phyloP scores from a whole-genome alignment of 2,888 invertebrate genomes.

The Ochropleura leucogaster region DNA sequence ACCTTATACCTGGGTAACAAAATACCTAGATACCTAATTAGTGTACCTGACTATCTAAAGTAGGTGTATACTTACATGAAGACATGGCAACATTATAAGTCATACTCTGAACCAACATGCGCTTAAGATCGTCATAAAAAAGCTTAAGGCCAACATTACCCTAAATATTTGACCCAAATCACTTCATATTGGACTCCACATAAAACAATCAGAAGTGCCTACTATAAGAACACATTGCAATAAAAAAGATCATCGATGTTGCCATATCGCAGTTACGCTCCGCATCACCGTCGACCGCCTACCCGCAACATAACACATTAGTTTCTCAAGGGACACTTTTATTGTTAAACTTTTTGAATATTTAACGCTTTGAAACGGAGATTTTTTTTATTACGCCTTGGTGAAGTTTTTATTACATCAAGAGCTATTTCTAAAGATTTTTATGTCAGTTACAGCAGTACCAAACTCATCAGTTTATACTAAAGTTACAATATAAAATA shows the following conservation, averaged over 20 bases:
- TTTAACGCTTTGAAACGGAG: constrained; percentile 82
- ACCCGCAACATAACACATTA: constrained; percentile 70
- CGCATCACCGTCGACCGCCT: constrained; percentile 43
- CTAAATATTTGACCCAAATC: constrained; percentile 41
- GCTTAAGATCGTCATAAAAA: constrained; percentile 24
- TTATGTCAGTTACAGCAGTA: constrained; percentile 82
- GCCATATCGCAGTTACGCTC: constrained; percentile 27
- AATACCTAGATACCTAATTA: not conserved
- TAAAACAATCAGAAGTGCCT: constrained; percentile 49
- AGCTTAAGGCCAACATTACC: constrained; percentile 22
- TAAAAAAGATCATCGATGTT: constrained; percentile 54
- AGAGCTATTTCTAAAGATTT: constrained; percentile 82
- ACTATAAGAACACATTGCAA: constrained; percentile 50
- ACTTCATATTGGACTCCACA: constrained; percentile 25
- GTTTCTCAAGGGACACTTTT: constrained; percentile 76
- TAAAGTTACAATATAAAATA: constrained; percentile 74
- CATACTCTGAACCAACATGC: constrained; percentile 31
- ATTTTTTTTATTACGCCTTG: constrained; percentile 84
- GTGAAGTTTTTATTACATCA: constrained; percentile 84
- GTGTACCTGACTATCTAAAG: not conserved
- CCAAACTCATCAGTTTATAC: constrained; percentile 79
- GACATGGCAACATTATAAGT: not conserved
- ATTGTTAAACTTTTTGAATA: constrained; percentile 84
- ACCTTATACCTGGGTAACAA: not conserved
- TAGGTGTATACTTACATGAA: not conserved